A percentile compares a stretch with the other conserved stretches of the same genome.
phyloP scores from a whole-genome alignment of 2,113 vertebrate genomes.

The Anhinga anhinga region DNA sequence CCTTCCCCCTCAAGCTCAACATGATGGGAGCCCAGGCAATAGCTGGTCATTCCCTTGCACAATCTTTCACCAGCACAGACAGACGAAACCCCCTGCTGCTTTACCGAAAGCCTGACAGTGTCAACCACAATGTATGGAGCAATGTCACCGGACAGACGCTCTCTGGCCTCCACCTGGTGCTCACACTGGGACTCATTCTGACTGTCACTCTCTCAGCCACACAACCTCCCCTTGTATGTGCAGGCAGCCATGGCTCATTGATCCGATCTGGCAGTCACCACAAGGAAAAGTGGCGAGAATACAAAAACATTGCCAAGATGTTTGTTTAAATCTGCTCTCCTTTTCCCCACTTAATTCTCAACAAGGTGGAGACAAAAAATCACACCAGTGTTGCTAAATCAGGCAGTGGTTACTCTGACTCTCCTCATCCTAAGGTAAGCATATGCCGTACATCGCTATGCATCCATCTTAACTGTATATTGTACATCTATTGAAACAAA shows the following conservation, averaged over 20 bases:
- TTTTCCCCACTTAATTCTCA: background rate
- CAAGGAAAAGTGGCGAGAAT: background rate
- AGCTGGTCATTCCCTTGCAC: background rate
- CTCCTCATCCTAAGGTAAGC: background rate
- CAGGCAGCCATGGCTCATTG: background rate
- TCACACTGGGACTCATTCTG: too few relatives aligned
- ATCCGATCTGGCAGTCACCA: background rate
- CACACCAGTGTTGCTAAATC: background rate
- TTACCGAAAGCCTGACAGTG: background rate
- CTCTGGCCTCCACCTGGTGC: too few relatives aligned
- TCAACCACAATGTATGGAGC: background rate
- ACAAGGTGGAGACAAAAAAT: background rate
- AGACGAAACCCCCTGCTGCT: background rate
- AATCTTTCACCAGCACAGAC: background rate
- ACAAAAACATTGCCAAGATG: background rate
- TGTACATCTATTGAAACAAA: background rate
- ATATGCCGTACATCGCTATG: background rate
- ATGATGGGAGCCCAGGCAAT: background rate
- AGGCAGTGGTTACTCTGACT: background rate
- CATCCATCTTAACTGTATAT: background rate
- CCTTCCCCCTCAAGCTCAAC: background rate
- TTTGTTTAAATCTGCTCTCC: background rate
- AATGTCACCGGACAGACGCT: background rate
- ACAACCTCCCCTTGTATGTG: background rate
- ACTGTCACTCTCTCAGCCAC: too few relatives aligned